phyloP scores from a whole-genome alignment of 2,888 invertebrate genomes.

The Heliconius erato region DNA sequence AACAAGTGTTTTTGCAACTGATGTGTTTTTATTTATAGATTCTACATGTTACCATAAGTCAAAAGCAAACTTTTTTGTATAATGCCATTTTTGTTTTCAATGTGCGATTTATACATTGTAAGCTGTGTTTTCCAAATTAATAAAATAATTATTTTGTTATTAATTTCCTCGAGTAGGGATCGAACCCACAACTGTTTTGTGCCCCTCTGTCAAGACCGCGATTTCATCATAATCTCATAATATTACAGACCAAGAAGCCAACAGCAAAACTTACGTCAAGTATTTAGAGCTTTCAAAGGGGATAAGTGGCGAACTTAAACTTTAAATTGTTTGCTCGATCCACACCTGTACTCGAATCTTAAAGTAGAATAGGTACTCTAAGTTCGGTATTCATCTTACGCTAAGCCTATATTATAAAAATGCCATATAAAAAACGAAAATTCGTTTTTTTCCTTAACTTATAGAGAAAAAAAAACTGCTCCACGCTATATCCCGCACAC shows the following conservation, averaged over 20 bases:
- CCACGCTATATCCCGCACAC: too few relatives aligned
- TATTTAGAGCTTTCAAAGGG: constrained; percentile 39
- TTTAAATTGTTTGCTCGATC: constrained; percentile 60
- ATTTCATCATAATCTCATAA: neutral
- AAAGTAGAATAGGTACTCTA: neutral
- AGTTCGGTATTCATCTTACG: neutral
- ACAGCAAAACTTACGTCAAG: constrained; percentile 22
- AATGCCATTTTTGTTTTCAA: too few relatives aligned
- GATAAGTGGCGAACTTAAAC: constrained; percentile 42
- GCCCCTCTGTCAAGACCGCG: neutral
- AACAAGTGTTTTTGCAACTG: too few relatives aligned
- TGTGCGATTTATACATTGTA: too few relatives aligned
- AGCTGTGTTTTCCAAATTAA: too few relatives aligned
- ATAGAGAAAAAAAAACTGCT: too few relatives aligned
- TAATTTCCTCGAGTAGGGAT: too few relatives aligned
- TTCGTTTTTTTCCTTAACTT: too few relatives aligned
- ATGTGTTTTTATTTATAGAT: too few relatives aligned
- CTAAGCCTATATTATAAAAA: neutral
- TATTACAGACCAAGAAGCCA: constrained; percentile 10
- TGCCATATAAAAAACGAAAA: neutral
- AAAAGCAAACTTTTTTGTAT: too few relatives aligned
- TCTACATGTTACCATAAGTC: too few relatives aligned
- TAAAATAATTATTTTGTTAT: too few relatives aligned
- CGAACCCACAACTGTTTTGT: neutral
- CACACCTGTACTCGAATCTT: constrained; percentile 30